Evolutionary conservation across 2,797 vertebrate species (phyloP).

Genomic region (Micromesistius poutassou): DNA sequence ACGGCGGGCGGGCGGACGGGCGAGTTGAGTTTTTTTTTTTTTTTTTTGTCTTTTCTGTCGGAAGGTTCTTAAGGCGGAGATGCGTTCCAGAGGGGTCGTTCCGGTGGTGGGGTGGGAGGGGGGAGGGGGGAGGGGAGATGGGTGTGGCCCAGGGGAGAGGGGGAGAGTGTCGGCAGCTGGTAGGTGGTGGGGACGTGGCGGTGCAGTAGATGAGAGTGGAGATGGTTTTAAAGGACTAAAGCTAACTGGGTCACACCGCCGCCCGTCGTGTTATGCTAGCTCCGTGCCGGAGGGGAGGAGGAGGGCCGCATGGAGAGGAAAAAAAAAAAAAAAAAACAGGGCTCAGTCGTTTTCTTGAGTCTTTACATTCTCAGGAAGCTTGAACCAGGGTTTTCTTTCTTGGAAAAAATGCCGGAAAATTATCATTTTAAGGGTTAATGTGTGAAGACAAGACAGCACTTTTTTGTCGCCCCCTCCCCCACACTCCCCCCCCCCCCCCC

Average conservation of each 20-base stretch:
- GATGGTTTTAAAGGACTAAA: not conserved
- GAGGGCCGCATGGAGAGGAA: not conserved
- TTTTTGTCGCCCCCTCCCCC: conserved; percentile 39
- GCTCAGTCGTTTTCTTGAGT: conserved; percentile 29
- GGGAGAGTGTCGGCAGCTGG: not conserved
- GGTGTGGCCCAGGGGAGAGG: too few relatives aligned
- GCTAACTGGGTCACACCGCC: not conserved
- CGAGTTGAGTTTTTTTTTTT: not conserved
- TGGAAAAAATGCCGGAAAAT: conserved; percentile 4
- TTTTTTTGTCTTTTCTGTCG: too few relatives aligned
- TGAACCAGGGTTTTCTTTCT: conserved; percentile 35
- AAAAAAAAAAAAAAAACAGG: not conserved
- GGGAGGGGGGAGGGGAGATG: too few relatives aligned
- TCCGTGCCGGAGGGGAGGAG: not conserved
- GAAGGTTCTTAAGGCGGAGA: not conserved
- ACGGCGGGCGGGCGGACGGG: not conserved
- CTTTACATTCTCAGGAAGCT: conserved; percentile 60
- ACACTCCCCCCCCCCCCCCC: not conserved
- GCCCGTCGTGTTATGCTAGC: not conserved
- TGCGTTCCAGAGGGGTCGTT: not conserved
- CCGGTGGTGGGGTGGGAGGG: too few relatives aligned
- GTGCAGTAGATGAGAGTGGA: not conserved
- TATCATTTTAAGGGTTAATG: conserved; percentile 6
- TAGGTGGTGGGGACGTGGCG: not conserved
- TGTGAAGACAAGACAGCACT: conserved; percentile 60